Conservation (phyloP, 2,888 invertebrate genomes). For the Ophonus ardosiacus region DNA sequence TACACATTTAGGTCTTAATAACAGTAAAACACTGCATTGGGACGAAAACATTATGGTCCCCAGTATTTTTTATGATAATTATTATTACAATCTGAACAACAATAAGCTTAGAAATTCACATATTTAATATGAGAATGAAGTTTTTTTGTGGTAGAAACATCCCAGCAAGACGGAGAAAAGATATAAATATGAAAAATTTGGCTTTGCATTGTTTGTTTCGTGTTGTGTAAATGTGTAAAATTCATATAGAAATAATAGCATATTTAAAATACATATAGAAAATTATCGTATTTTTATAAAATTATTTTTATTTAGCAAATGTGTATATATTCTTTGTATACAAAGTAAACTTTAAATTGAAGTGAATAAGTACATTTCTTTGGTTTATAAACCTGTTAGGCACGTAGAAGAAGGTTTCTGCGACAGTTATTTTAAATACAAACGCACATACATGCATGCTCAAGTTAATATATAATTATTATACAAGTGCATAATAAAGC, state of each 20-base stretch:
- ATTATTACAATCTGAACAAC: slow-evolving; percentile 29
- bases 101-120: slow-evolving; percentile 12
- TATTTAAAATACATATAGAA: slow-evolving; percentile 35
- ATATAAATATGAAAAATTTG: slow-evolving; percentile 10
- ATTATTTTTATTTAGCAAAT: slow-evolving; percentile 23
- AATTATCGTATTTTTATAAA: slow-evolving; percentile 39
- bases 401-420: slow-evolving; percentile 58
- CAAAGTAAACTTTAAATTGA: slow-evolving; percentile 24
- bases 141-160: not conserved
- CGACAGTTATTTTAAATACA: slow-evolving; percentile 47
- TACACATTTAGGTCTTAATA: slow-evolving; percentile 21
- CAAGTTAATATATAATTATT: slow-evolving; percentile 34
- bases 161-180: slow-evolving; percentile 24
- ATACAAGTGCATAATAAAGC: slow-evolving; percentile 46
- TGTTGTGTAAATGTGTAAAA: slow-evolving; percentile 29
- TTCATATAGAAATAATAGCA: slow-evolving; percentile 36
- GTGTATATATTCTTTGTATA: slow-evolving; percentile 47
- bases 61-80: slow-evolving; percentile 41
- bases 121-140: not conserved
- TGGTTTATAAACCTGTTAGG: slow-evolving; percentile 51
- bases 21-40: slow-evolving; percentile 48
- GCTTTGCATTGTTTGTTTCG: not conserved
- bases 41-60: slow-evolving; percentile 51
- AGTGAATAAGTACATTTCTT: slow-evolving; percentile 40
- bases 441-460: slow-evolving; percentile 59